Conservation (phyloP, 92 coral and sea anemone genomes). For the Plumapathes pennacea region DNA sequence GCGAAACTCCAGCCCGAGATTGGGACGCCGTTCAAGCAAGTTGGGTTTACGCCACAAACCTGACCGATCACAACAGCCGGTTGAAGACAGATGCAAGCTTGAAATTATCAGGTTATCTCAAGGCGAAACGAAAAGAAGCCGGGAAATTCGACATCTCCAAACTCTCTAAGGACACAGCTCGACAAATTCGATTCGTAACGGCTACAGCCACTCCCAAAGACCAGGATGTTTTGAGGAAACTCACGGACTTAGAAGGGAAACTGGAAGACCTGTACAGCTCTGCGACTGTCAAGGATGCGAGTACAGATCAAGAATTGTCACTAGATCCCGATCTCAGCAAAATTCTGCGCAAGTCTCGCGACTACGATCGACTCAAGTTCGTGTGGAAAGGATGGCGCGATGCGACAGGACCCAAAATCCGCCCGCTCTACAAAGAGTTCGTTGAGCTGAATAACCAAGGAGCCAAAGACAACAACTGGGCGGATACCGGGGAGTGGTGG, state of each 20-base stretch:
- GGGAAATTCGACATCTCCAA: constrained; percentile 49
- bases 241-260: constrained; percentile 32
- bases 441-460: constrained; percentile 79
- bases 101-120: constrained; percentile 42
- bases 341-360: constrained; percentile 53
- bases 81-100: constrained; percentile 43
- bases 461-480: constrained; percentile 78
- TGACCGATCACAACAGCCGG: constrained; percentile 55
- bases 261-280: constrained; percentile 83
- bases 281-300: constrained; percentile 57
- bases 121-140: constrained; percentile 59
- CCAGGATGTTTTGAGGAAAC: constrained; percentile 35
- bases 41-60: constrained; percentile 74
- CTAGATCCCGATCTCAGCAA: constrained; percentile 68
- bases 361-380: constrained; percentile 60
- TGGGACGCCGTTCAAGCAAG: constrained; percentile 22
- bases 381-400: constrained; percentile 99
- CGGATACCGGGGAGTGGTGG: constrained; percentile 84
- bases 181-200: constrained; percentile 65
- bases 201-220: constrained; percentile 62
- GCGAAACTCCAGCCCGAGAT: constrained; percentile 9
- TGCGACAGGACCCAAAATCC: constrained; percentile 72
- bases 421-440: constrained; percentile 58
- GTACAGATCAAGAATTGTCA: constrained; percentile 26
- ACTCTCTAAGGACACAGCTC: constrained; percentile 56